These are phyloP conservation scores for Tinamus major DNA, from an alignment of 2,797 vertebrate genomes.

Conservation along the genomic window DNA sequence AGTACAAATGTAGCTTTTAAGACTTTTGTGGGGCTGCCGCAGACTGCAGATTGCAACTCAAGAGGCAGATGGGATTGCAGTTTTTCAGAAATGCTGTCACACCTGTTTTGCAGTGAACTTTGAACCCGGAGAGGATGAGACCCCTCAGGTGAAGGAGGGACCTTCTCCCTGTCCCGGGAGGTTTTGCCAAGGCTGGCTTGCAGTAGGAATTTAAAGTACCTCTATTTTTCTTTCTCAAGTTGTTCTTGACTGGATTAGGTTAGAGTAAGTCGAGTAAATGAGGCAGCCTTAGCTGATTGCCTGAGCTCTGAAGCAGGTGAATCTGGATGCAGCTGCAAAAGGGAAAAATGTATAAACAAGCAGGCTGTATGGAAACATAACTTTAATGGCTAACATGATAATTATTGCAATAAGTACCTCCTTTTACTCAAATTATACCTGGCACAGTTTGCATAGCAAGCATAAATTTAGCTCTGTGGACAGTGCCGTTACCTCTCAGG, in stretches of 20 bases:
- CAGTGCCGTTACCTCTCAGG: neutral
- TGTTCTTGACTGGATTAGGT: neutral
- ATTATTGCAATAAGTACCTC: neutral
- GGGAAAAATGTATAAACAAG: neutral
- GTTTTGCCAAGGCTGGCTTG: neutral
- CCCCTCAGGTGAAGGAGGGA: neutral
- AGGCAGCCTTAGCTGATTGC: neutral
- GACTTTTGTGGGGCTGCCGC: neutral
- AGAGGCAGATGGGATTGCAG: neutral
- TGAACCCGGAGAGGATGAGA: neutral
- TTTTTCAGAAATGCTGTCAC: neutral
- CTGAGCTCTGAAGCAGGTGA: neutral
- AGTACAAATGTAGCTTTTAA: neutral
- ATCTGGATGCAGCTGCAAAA: neutral
- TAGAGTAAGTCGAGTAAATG: neutral
- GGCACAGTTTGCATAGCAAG: neutral
- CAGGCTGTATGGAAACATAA: neutral
- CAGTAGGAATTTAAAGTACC: neutral
- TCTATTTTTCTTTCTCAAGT: neutral
- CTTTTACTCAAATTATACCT: neutral
- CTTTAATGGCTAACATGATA: neutral
- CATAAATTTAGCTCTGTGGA: neutral
- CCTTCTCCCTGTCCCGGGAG: neutral
- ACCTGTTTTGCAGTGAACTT: conserved; percentile 9
- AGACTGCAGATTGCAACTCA: neutral